Evolutionary conservation across 1,140 invertebrate species (phyloP), one percentile per base, ranked within the genome.

Genomic region (Heliconius hermathena): DNA sequence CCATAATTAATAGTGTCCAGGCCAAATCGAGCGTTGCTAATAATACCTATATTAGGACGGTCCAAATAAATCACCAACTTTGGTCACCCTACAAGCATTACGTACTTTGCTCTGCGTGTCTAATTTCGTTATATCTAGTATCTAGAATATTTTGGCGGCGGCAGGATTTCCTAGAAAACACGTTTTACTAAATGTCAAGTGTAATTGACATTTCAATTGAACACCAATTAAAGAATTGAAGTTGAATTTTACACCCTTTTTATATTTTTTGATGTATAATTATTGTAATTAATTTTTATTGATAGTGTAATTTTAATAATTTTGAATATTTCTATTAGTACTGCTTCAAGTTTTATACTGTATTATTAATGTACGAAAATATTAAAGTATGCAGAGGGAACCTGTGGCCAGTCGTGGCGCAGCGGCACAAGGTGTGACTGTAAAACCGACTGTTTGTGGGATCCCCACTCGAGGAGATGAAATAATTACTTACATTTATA

Each of bases 1-100:
- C 84, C 80, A 83, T 88, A 88, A 88, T 81, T 86, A 85, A 88
- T 83, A 82, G 84, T 81, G 84, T 74, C 85, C 86, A 80, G 33
- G 85, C 85, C 87, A 85, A 91, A 91, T 89, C 87, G 85, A 83
- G 84, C 78, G 85, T 90, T 80, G 86, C 81, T 90, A 91, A 91
- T 22, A 66, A 66, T 22, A 22, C 54, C 54, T 57, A 22, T 66
- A 76, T 76, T 81, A 77, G 78, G 74, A 73, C 75, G 77, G 74
- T 33, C 78, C 82, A 72, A 79, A 49, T 87, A 84, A 89, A 85
- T 89, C 89, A 87, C 85, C 85, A 74, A 84, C 83, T 80, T 83
- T 81, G 73, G 22, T 66, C 60, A n/a, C 60, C 60, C 60, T 29
- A 66, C 60, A 6, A 3, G n/a, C 13, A 29, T 66, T 66, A 66